Evolutionary conservation across 53 echinoderm and acorn worm species (phyloP).

Genomic region (Apostichopus leukothele): DNA sequence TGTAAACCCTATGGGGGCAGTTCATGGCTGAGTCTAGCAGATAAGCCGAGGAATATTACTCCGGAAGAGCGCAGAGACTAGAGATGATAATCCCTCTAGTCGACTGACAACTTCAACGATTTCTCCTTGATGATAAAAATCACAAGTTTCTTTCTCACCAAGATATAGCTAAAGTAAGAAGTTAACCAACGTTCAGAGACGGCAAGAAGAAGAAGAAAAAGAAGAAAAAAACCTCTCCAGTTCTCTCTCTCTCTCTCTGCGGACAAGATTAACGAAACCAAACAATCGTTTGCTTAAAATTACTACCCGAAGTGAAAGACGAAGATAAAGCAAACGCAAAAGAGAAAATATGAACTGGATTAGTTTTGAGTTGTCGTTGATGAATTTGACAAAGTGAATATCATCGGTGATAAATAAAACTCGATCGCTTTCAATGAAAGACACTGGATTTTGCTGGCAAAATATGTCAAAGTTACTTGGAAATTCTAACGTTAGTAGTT

Average conservation of each 20-base stretch:
- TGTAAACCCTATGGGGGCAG: slow-evolving; percentile 45
- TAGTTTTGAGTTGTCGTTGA: neutral
- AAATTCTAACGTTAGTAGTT: too few species aligned
- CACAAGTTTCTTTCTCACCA: neutral
- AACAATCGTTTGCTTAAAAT: slow-evolving; percentile 5
- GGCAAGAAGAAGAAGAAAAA: too few species aligned
- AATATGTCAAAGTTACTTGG: neutral
- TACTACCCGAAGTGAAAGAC: neutral
- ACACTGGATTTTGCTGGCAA: neutral
- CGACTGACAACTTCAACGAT: slow-evolving; percentile 1
- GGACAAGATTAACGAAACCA: slow-evolving; percentile 1
- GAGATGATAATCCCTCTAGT: slow-evolving; percentile 17
- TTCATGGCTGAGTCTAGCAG: slow-evolving; percentile 37
- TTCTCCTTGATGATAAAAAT: slow-evolving; percentile 4
- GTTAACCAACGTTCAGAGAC: neutral
- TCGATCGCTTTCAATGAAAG: neutral
- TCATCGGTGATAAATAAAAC: neutral
- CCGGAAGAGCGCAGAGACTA: slow-evolving; percentile 14
- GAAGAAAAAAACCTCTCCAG: neutral
- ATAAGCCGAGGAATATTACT: slow-evolving; percentile 8
- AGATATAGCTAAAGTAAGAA: neutral
- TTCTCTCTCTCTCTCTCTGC: neutral
- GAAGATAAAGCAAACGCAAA: neutral
- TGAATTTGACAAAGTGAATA: neutral
- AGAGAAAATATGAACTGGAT: neutral